phyloP scores from a whole-genome alignment of 2,888 invertebrate species.

The Eupithecia vulgata region DNA sequence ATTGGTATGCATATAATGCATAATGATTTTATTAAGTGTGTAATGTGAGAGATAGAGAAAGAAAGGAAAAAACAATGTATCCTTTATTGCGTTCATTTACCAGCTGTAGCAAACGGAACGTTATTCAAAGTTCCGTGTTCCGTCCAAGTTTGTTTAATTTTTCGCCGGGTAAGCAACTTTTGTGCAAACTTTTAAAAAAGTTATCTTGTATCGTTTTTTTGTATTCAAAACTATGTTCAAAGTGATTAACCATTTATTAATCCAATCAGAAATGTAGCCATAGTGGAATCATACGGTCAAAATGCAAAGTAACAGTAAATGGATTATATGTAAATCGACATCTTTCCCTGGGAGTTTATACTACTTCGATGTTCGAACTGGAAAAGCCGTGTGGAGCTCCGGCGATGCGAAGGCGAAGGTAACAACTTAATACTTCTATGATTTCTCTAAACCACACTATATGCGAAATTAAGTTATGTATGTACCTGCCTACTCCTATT shows the following conservation, averaged over 20 bases:
- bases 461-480: background rate
- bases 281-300: slow-evolving; percentile 14
- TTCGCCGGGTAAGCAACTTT: slow-evolving; percentile 3
- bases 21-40: too few relatives aligned
- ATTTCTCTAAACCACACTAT: background rate
- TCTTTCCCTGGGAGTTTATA: slow-evolving; percentile 70
- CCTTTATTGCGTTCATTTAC: too few relatives aligned
- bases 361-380: slow-evolving; percentile 68
- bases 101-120: background rate
- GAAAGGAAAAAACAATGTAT: too few relatives aligned
- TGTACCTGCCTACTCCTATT: background rate
- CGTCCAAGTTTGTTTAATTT: background rate
- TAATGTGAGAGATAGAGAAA: too few relatives aligned
- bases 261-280: slow-evolving; percentile 12
- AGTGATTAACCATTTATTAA: background rate
- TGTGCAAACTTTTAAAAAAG: background rate
- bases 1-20: too few relatives aligned
- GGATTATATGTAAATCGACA: slow-evolving; percentile 70
- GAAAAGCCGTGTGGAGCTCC: slow-evolving; percentile 65
- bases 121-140: background rate
- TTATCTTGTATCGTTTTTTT: background rate
- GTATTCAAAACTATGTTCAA: background rate
- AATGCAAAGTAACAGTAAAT: slow-evolving; percentile 54
- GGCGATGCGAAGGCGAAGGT: slow-evolving; percentile 61
- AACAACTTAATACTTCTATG: background rate